A percentile compares a stretch with the other conserved stretches of the same genome.
Conservation (phyloP, 2,113 vertebrate species). For the pig (Sus scrofa) region DNA sequence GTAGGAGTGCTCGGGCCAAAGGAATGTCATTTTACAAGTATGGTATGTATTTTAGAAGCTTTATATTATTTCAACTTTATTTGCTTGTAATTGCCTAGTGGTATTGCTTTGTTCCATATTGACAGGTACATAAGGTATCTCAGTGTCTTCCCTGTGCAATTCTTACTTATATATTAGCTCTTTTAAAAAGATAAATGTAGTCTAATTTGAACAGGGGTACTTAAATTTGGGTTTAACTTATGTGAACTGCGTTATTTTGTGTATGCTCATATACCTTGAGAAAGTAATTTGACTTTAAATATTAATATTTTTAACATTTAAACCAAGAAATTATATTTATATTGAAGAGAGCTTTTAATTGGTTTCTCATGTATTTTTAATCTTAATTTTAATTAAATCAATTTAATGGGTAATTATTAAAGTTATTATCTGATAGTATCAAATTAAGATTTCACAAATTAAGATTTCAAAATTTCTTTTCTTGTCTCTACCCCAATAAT, state of each 20-base stretch:
- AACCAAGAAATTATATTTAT: conserved; percentile 34
- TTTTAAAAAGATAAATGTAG: conserved; percentile 54
- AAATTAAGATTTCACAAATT: conserved; percentile 61
- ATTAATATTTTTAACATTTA: conserved; percentile 44
- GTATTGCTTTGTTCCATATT: conserved; percentile 30
- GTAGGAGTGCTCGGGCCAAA: conserved; percentile 92
- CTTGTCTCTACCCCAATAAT: conserved; percentile 48
- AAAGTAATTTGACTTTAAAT: conserved; percentile 50
- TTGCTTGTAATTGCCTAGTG: conserved; percentile 39
- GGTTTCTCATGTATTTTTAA: background rate
- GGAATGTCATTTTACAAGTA: conserved; percentile 96
- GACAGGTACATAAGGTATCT: background rate
- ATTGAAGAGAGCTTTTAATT: background rate
- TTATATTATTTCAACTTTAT: conserved; percentile 13
- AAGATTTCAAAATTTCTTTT: conserved; percentile 59
- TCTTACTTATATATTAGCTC: background rate
- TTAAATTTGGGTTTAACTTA: conserved; percentile 48
- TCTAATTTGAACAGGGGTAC: background rate
- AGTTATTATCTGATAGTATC: conserved; percentile 12
- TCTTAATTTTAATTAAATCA: conserved; percentile 26
- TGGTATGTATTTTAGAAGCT: conserved; percentile 89
- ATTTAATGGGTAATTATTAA: conserved; percentile 3
- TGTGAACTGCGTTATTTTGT: background rate
- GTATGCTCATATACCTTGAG: conserved; percentile 19
- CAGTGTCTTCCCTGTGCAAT: background rate